Evolutionary conservation across 2,113 vertebrate genomes (phyloP).

Genomic region (Gyps fulvus): DNA sequence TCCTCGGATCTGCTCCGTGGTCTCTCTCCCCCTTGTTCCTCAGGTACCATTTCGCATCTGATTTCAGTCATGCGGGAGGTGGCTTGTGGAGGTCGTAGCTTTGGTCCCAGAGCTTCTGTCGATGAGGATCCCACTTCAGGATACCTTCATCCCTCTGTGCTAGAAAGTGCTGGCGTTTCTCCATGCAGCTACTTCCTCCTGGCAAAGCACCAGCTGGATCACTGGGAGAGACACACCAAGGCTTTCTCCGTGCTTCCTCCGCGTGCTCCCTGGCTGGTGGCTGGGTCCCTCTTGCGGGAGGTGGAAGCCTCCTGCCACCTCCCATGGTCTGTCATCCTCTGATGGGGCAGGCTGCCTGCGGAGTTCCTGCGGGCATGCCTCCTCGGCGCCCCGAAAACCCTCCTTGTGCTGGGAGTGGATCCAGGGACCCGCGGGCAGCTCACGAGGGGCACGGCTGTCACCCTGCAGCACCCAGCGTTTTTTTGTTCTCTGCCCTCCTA

Average conservation of each 20-base stretch:
- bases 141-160: background rate
- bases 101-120: background rate
- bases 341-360: rapidly evolving
- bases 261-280: background rate
- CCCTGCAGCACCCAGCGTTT: background rate
- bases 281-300: background rate
- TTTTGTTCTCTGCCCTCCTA: background rate
- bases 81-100: rapidly evolving
- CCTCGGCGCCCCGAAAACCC: rapidly evolving
- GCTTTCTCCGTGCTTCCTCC: background rate
- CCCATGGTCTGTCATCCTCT: background rate
- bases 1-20: background rate
- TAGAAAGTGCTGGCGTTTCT: background rate
- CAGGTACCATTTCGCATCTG: background rate
- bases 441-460: rapidly evolving
- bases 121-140: background rate
- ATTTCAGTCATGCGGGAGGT: background rate
- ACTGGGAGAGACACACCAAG: background rate
- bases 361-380: background rate
- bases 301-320: background rate
- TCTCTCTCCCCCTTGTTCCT: background rate
- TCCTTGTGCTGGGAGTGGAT: background rate
- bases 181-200: background rate
- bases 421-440: rapidly evolving
- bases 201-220: slow-evolving; percentile 4